A percentile compares a stretch with the other conserved stretches of the same genome.
These are phyloP conservation scores for Noctilio leporinus DNA, from an alignment of 2,113 vertebrate genomes.

Conservation along the genomic window DNA sequence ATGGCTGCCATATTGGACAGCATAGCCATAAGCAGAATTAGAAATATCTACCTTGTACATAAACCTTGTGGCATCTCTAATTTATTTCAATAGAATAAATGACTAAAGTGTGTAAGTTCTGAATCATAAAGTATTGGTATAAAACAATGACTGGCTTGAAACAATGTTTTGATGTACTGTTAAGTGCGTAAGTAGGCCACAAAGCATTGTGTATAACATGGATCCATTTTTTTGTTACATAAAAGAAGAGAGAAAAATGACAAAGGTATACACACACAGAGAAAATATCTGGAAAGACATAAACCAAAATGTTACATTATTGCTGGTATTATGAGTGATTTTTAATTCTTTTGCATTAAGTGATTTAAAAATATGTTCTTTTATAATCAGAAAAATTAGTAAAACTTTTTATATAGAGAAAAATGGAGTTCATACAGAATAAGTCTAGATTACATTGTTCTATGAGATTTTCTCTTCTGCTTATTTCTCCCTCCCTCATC, in stretches of 20 bases:
- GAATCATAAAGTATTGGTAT: neutral
- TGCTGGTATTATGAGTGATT: neutral
- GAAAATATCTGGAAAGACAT: neutral
- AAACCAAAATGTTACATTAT: neutral
- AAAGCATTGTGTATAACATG: neutral
- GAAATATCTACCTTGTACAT: neutral
- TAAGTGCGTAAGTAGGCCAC: neutral
- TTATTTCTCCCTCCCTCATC: neutral
- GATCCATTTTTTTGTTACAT: neutral
- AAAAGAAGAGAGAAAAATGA: neutral
- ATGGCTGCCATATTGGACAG: neutral
- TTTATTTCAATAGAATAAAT: neutral
- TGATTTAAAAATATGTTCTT: neutral
- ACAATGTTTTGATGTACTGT: neutral
- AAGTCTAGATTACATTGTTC: neutral
- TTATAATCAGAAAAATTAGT: neutral
- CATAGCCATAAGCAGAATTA: neutral
- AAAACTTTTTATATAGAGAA: conserved; percentile 17
- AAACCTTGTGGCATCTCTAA: neutral
- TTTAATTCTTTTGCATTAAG: neutral
- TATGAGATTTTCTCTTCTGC: neutral
- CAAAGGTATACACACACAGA: neutral
- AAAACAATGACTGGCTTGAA: neutral
- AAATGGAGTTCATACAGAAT: neutral
- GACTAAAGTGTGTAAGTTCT: neutral